Evolutionary conservation across 2,797 vertebrate genomes (phyloP), one percentile per base, ranked within the genome.

Genomic region (Schizopygopsis pylzovi): DNA sequence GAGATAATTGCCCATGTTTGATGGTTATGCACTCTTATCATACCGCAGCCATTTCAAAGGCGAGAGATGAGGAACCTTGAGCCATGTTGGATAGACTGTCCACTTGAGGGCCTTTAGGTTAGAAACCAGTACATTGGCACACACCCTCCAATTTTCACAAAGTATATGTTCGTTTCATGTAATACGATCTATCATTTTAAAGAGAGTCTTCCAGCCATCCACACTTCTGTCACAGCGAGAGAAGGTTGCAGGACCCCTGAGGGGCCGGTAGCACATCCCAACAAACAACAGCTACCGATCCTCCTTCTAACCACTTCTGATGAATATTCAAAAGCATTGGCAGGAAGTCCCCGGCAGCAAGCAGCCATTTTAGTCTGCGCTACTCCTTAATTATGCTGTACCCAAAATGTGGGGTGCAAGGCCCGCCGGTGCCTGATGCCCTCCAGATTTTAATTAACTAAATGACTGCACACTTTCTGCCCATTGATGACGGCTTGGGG

Each of bases 391-490:
- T 96, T 95, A 95, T 88, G 90, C 72, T 49, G 59, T 90, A 90
- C 93, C 91, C 89, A 91, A 95, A 95, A 94, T 91, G 90, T 91
- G 93, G 61, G 92, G 92, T 92, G 89, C 92, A 90, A 92, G 88
- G 63, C 89, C 84, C 85, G 83, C 90, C 91, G 85, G 87, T 91
- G 91, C 90, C 91, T 91, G 90, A 92, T 94, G 93, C 92, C 95
- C 93, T 90, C 93, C 75, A 95, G 94, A 94, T 94, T 96, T 95
- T 95, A 95, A 96, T 96, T 95, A 95, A 94, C 93, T 91, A 93
- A 95, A 95, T 92, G 92, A 94, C 92, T 91, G 92, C 92, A 93
- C 91, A 93, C 90, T 95, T 94, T 92, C 91, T 86, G 77, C 88
- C 87, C 89, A 93, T 93, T 95, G 94, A 96, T 94, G 94, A 95